These are phyloP conservation scores for Bruchidius siliquastri DNA, from an alignment of 2,888 invertebrate genomes.

Conservation along the genomic window DNA sequence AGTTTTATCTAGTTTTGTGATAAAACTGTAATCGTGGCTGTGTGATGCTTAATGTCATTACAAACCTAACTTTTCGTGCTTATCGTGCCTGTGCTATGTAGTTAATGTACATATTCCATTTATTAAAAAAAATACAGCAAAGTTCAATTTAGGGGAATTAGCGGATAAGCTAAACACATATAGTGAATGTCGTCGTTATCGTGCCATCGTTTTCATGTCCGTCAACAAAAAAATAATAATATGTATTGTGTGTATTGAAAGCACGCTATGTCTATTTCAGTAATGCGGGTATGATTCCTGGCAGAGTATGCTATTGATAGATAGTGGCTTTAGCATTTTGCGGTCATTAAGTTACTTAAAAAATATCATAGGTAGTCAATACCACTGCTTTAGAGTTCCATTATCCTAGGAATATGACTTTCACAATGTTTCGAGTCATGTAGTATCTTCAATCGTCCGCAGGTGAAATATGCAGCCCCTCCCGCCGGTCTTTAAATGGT, in stretches of 20 bases:
- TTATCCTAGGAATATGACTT: no score
- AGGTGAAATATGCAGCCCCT: no score
- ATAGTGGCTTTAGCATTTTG: no score
- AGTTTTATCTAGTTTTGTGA: no score
- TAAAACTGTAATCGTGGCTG: no score
- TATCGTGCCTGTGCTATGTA: neutral
- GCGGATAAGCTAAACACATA: neutral
- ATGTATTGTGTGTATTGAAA: neutral
- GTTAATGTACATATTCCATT: neutral
- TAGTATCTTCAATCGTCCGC: no score
- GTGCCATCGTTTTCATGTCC: neutral
- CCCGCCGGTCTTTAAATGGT: no score
- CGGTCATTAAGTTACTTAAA: no score
- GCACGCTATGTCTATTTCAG: neutral
- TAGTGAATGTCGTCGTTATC: neutral
- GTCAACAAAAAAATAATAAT: neutral
- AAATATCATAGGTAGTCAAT: no score
- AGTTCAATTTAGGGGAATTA: neutral
- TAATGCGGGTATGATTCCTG: neutral
- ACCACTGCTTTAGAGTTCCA: no score
- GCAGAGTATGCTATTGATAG: neutral
- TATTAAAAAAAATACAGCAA: neutral
- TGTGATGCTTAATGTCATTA: neutral
- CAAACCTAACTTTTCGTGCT: neutral
- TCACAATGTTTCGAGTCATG: no score